These are phyloP conservation scores for Anthopleura xanthogrammica DNA, from an alignment of 92 coral and sea anemone species.

Conservation along the genomic window DNA sequence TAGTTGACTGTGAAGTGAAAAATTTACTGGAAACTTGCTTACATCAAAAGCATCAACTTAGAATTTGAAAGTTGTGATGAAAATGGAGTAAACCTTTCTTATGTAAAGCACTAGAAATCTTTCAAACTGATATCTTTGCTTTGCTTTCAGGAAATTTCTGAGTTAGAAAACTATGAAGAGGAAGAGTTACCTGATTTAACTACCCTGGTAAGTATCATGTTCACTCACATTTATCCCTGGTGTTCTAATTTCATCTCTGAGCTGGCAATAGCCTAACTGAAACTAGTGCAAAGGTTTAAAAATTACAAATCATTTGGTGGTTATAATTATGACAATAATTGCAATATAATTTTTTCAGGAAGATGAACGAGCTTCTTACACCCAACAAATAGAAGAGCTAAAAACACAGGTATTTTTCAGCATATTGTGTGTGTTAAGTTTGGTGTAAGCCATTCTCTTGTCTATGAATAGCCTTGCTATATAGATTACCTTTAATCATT, in stretches of 20 bases:
- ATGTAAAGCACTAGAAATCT: background rate
- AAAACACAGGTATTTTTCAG: conserved; percentile 51
- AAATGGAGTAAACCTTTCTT: background rate
- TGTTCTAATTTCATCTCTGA: background rate
- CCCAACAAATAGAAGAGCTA: conserved; percentile 73
- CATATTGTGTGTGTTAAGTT: too few species aligned
- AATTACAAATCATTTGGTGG: background rate
- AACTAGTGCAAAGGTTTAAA: too few species aligned
- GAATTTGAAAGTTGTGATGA: too few species aligned
- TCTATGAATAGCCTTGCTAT: too few species aligned
- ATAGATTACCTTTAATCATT: too few species aligned
- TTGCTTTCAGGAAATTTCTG: conserved; percentile 69
- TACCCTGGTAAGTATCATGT: conserved; percentile 57
- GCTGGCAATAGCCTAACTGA: too few species aligned
- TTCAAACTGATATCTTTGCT: background rate
- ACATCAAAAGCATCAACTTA: too few species aligned
- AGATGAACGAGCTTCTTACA: conserved; percentile 76
- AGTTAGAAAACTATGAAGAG: conserved; percentile 86
- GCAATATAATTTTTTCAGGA: conserved; percentile 47
- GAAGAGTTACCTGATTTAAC: conserved; percentile 92
- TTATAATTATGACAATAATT: background rate
- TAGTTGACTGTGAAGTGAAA: too few species aligned
- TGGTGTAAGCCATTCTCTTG: too few species aligned
- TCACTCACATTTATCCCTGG: background rate
- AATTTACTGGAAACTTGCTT: too few species aligned